These are phyloP conservation scores for Venusia cambrica DNA, from an alignment of 2,888 invertebrate species.

Conservation along the genomic window DNA sequence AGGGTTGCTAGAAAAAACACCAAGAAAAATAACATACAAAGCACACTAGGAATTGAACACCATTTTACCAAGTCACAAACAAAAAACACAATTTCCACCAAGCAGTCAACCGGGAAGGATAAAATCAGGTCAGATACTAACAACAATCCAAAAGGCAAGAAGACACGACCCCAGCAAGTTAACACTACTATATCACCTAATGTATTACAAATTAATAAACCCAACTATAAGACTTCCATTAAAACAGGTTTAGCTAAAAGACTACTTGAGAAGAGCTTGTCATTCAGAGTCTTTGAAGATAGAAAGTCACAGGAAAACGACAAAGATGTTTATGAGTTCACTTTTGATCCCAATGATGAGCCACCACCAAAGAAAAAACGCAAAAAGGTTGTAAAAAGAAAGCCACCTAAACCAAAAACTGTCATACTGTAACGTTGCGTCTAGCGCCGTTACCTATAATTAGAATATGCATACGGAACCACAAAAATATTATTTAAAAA, in stretches of 20 bases:
- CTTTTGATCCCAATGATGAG: constrained; percentile 70
- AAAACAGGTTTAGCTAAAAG: constrained; percentile 28
- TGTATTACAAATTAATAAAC: constrained; percentile 25
- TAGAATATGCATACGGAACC: too few species aligned
- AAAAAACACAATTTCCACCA: constrained; percentile 4
- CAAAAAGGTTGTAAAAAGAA: constrained; percentile 49
- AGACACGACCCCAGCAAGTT: constrained; percentile 14
- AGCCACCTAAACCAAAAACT: constrained; percentile 48
- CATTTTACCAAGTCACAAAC: constrained; percentile 6
- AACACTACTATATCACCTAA: constrained; percentile 17
- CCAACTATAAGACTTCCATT: constrained; percentile 18
- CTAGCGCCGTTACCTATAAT: too few species aligned
- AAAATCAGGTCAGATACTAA: constrained; percentile 47
- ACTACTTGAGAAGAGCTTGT: constrained; percentile 38
- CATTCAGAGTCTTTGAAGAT: constrained; percentile 53
- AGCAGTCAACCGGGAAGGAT: constrained; percentile 20
- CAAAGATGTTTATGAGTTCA: constrained; percentile 70
- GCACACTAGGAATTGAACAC: constrained; percentile 7
- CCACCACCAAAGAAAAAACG: constrained; percentile 67
- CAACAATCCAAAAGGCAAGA: constrained; percentile 43
- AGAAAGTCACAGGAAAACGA: constrained; percentile 45
- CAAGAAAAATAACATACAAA: constrained; percentile 23
- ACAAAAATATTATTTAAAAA: too few species aligned
- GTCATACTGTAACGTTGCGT: constrained; percentile 44
- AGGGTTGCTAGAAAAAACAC: constrained; percentile 14